Evolutionary conservation across 2,113 vertebrate species (phyloP), one percentile per base, ranked within the genome.

Genomic region (Willisornis vidua): DNA sequence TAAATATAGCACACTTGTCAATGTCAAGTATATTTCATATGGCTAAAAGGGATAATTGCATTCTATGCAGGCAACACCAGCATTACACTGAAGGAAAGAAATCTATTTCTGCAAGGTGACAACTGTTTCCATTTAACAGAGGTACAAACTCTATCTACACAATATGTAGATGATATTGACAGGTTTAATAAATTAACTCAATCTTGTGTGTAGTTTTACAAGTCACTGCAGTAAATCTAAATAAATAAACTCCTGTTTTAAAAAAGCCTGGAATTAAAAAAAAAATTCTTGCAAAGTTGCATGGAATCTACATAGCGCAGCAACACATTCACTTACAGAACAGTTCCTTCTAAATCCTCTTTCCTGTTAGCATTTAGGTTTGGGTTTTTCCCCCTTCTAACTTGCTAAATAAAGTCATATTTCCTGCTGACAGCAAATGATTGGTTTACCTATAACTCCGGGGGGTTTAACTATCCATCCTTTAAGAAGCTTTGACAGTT

Each of bases 401-500:
- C 94, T 92, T 97, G 95, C 98, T 98, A 98, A 98, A 99, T 98
- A 98, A 99, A 99, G 98, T 98, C 96, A 93, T 96, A 97, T 98
- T 98, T 98, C 98, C 98, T 98, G 98, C 98, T 99, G 98, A 98
- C 98, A 98, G 98, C 98, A 98, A 98, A 99, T 98, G 98, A 98
- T 96, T 98, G 98, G 98, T 99, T 99, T 99, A 98, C 98, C 98
- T 99, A 95, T 95, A 98, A 98, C 98, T 97, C 97, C 98, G 65
- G 98, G 98, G 97, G 97, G 98, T 96, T 98, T 97, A 92, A 98
- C 98, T 98, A 98, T 98, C 98, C 97, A 90, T 97, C 98, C 98
- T 99, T 98, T 98, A 98, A 99, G 98, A 98, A 98, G 98, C 98
- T 98, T 98, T 98, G 98, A 97, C 98, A 97, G 98, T 98, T 99